A percentile compares a stretch with the other conserved stretches of the same genome.
phyloP scores from a whole-genome alignment of 2,888 invertebrate genomes.

The Malacosoma neustria region DNA sequence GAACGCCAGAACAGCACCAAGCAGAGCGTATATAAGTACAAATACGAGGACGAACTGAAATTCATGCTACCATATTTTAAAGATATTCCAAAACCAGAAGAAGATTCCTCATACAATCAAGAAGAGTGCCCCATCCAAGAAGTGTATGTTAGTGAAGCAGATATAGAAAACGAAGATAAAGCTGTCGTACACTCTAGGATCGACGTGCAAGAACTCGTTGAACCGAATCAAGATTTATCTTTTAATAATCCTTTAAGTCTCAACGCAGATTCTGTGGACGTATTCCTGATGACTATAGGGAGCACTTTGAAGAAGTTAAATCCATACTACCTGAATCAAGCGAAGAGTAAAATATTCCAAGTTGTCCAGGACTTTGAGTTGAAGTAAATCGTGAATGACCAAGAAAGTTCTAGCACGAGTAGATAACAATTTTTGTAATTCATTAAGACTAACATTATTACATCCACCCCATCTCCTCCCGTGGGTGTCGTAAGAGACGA shows the following conservation, averaged over 20 bases:
- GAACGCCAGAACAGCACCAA: slow-evolving; percentile 26
- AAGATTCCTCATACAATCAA: slow-evolving; percentile 34
- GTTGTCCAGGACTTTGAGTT: slow-evolving; percentile 63
- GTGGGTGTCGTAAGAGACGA: no score
- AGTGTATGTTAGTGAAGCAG: slow-evolving; percentile 25
- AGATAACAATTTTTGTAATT: no score
- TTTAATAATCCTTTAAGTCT: background rate
- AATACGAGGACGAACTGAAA: slow-evolving; percentile 50
- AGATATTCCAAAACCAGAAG: slow-evolving; percentile 21
- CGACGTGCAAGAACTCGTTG: slow-evolving; percentile 33
- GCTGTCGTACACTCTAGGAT: slow-evolving; percentile 24
- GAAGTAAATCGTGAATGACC: slow-evolving; percentile 47
- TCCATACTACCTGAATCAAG: slow-evolving; percentile 57
- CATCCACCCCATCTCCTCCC: no score
- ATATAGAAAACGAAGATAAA: slow-evolving; percentile 32
- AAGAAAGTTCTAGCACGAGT: slow-evolving; percentile 20
- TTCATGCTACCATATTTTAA: slow-evolving; percentile 53
- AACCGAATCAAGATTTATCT: slow-evolving; percentile 4
- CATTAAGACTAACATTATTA: no score
- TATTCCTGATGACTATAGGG: slow-evolving; percentile 52
- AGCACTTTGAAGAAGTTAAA: slow-evolving; percentile 47
- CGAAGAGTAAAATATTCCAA: slow-evolving; percentile 61
- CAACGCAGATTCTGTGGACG: slow-evolving; percentile 45
- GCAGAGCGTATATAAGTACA: slow-evolving; percentile 36
- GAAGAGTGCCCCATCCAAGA: slow-evolving; percentile 18